Base-by-base conservation (phyloP, 2,888 invertebrate species). In the Oscheius myriophilus region DNA sequence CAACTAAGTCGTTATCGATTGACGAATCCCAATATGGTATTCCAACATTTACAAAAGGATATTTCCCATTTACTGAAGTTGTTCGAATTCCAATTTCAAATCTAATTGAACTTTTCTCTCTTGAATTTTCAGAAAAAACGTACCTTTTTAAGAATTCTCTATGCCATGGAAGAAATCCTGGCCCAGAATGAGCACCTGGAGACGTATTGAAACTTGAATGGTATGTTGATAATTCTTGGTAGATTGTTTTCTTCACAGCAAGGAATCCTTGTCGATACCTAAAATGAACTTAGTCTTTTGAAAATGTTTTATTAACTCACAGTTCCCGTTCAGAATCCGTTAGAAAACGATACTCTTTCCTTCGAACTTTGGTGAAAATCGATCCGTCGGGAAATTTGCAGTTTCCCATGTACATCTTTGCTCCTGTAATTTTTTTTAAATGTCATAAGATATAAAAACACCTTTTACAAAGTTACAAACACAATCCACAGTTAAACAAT, bases 101-200 rank as follows among this genome's bases (percentile, higher is more conserved):
- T 49, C 49, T 49, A 6, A 49, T 18, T 18, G 33, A 33, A 33
- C 3, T 33, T 33, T 33, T 33, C 9, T 33, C 4, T 9, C 33
- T 33, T 33, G 33, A 33, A 3, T 33, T n/a, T n/a, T n/a, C n/a
- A 49, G 6, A 21, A 18, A 6, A 49, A 9, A 7, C 4, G 12
- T 23, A 55, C 41, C 55, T 55, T 25, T 55, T 55, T 2, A 26
- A 16, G 26, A 55, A 55, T 18, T 55, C 55, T 33, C 55, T 21
- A 55, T 55, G 55, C 55, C 55, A 55, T 23, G 55, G 55, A 11
- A 55, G 18, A 39, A 55, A 55, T 33, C 25, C 55, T 26, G 55
- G 55, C 12, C 55, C 55, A 14, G 55, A 55, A 26, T 55, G 55
- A 14, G 55, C 55, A 9, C 14, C 55, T 23, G 55, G 55, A 39